A percentile compares a stretch with the other conserved stretches of the same genome.
Evolutionary conservation across 2,113 vertebrate species (phyloP).

Genomic region (Lampris incognitus): DNA sequence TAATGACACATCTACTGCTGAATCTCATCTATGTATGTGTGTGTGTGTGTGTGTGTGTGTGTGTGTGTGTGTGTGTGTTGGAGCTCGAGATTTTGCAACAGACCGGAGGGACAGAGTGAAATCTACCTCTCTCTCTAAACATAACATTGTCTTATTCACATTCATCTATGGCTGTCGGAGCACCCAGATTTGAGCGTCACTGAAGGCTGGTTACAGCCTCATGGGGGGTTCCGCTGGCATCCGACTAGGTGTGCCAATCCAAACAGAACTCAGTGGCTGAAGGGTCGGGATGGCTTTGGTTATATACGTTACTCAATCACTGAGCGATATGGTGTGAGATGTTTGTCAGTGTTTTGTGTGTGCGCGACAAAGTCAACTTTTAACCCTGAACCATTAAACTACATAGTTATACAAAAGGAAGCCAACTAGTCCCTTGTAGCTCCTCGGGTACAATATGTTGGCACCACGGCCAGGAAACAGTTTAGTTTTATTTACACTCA

Average conservation of each 20-base stretch:
- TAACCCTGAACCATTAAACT: too few relatives aligned
- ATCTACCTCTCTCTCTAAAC: not conserved
- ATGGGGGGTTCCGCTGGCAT: not conserved
- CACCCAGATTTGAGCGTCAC: not conserved
- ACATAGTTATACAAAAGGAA: too few relatives aligned
- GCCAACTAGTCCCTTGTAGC: too few relatives aligned
- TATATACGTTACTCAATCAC: not conserved
- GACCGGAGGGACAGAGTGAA: not conserved
- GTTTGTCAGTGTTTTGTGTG: not conserved
- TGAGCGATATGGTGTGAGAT: not conserved
- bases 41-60: not conserved
- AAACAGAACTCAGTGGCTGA: constrained; percentile 4
- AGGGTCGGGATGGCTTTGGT: not conserved
- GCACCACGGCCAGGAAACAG: too few relatives aligned
- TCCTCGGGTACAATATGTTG: too few relatives aligned
- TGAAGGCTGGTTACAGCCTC: not conserved
- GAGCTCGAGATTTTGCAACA: not conserved
- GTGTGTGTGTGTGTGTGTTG: not conserved
- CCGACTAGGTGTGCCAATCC: constrained; percentile 3
- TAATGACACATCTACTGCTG: constrained; percentile 65
- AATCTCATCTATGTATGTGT: not conserved
- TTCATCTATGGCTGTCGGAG: not conserved
- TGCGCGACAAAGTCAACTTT: not conserved
- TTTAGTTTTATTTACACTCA: too few relatives aligned
- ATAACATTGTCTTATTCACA: too few relatives aligned